Conservation (phyloP, 2,113 vertebrate genomes). For the Myxocyprinus asiaticus region DNA sequence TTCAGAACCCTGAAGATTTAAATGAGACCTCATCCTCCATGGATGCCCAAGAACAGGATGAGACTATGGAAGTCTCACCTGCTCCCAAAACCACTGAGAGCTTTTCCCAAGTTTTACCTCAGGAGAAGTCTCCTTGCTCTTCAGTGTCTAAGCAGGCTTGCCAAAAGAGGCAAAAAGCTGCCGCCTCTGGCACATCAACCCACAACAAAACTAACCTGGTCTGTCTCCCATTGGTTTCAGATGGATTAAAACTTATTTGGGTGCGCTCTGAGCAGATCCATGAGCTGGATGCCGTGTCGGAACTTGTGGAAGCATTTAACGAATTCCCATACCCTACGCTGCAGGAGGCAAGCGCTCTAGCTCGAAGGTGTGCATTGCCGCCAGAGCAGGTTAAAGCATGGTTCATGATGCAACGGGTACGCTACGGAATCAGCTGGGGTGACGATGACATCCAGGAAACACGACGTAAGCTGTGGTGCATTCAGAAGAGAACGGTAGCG, state of each 20-base stretch:
- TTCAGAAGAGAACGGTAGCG: not conserved
- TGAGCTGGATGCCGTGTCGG: slow-evolving; percentile 71
- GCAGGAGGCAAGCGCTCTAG: slow-evolving; percentile 73
- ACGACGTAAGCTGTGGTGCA: slow-evolving; percentile 53
- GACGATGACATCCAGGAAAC: slow-evolving; percentile 78
- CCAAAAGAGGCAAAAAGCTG: slow-evolving; percentile 16
- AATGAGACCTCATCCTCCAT: slow-evolving; percentile 31
- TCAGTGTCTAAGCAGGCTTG: slow-evolving; percentile 20
- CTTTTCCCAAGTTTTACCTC: slow-evolving; percentile 20
- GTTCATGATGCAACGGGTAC: slow-evolving; percentile 86
- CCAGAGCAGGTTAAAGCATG: slow-evolving; percentile 84
- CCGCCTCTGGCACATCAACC: slow-evolving; percentile 23
- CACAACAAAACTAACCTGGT: slow-evolving; percentile 60
- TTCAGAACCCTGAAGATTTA: slow-evolving; percentile 31
- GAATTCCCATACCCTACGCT: slow-evolving; percentile 82
- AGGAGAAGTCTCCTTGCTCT: too few relatives aligned
- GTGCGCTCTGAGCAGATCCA: slow-evolving; percentile 72
- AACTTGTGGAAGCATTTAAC: slow-evolving; percentile 81
- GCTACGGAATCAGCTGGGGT: slow-evolving; percentile 87
- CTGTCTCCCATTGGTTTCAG: slow-evolving; percentile 78
- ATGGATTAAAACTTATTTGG: slow-evolving; percentile 78
- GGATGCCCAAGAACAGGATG: slow-evolving; percentile 37
- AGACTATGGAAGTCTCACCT: slow-evolving; percentile 30
- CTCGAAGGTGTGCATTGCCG: slow-evolving; percentile 75
- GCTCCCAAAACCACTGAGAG: slow-evolving; percentile 41